These are phyloP conservation scores for Acrobasis repandana DNA, from an alignment of 2,888 invertebrate species.

Conservation along the genomic window DNA sequence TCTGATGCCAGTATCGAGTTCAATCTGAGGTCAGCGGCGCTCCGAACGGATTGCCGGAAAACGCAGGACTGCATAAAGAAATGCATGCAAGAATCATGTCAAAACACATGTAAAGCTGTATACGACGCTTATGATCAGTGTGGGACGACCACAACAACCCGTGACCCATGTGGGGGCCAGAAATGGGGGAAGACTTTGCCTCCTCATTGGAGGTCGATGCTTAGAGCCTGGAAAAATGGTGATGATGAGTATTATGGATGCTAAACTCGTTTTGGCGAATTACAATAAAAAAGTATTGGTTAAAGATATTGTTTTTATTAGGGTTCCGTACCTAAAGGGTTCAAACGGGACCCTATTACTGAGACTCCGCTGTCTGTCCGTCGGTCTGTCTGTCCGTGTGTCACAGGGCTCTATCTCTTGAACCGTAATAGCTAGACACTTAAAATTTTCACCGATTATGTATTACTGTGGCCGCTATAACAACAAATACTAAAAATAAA, in stretches of 20 bases:
- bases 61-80: not conserved
- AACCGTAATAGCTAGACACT: no score
- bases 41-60: not conserved
- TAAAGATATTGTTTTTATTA: no score
- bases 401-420: no score
- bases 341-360: no score
- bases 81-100: not conserved
- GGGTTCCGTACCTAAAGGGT: no score
- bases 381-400: no score
- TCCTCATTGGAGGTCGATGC: not conserved
- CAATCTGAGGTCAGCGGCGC: not conserved
- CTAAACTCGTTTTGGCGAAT: not conserved
- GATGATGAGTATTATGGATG: not conserved
- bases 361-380: no score
- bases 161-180: not conserved
- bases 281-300: not conserved
- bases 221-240: not conserved
- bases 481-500: no score
- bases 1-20: not conserved
- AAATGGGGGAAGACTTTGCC: constrained; percentile 9
- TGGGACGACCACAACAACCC: not conserved
- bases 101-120: not conserved
- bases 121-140: not conserved
- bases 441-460: no score
- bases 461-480: no score